Percentiles rank a stretch among this genome's conserved stretches.
phyloP scores from a whole-genome alignment of 2,888 invertebrate species.

The Callimorpha dominula region DNA sequence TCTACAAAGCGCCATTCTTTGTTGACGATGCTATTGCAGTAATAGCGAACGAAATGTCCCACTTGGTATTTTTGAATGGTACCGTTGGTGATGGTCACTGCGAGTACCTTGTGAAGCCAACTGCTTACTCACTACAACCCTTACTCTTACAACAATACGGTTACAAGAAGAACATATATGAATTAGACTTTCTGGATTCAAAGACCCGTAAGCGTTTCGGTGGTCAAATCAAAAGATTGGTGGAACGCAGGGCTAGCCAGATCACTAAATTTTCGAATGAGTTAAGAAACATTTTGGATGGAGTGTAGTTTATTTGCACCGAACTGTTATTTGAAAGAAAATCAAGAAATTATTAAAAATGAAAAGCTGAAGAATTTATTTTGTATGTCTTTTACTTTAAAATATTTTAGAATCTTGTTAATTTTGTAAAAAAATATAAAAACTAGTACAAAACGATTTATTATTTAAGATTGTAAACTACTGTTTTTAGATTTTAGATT shows the following conservation, averaged over 20 bases:
- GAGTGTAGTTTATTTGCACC: too few relatives aligned
- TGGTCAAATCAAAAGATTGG: background rate
- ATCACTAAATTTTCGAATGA: background rate
- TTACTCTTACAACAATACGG: background rate
- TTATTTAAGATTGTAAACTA: too few relatives aligned
- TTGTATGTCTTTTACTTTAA: too few relatives aligned
- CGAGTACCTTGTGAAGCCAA: background rate
- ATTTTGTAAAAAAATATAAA: too few relatives aligned
- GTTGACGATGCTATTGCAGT: background rate
- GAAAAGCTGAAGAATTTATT: too few relatives aligned
- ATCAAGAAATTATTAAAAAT: too few relatives aligned
- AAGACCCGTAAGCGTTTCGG: background rate
- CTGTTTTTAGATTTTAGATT: too few relatives aligned
- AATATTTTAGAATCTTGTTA: too few relatives aligned
- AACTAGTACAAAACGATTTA: too few relatives aligned
- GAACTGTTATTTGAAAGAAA: too few relatives aligned
- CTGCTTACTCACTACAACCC: background rate
- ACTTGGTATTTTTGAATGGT: background rate
- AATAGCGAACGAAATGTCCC: background rate
- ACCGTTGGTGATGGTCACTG: background rate
- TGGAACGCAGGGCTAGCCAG: background rate
- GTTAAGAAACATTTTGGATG: background rate
- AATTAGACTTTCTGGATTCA: background rate
- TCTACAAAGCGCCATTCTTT: conserved; percentile 3
- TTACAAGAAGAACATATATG: background rate